phyloP scores from a whole-genome alignment of 2,113 vertebrate species.

The Peromyscus maniculatus region DNA sequence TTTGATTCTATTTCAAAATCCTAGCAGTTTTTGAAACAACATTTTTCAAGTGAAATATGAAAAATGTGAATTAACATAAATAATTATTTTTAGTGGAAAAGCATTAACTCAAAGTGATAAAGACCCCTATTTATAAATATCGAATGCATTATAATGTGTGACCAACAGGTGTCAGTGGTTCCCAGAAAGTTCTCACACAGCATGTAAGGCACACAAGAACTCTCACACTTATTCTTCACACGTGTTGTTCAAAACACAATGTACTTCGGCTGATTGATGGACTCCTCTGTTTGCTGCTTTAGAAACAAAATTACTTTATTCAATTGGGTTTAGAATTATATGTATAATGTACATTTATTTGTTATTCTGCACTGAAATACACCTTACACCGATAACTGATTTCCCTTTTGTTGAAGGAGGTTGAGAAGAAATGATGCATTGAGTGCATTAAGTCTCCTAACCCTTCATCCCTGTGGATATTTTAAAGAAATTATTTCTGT shows the following conservation, averaged over 20 bases:
- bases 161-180: slow-evolving; percentile 82
- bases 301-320: slow-evolving; percentile 72
- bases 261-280: slow-evolving; percentile 70
- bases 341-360: slow-evolving; percentile 63
- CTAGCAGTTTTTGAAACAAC: neutral
- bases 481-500: slow-evolving; percentile 66
- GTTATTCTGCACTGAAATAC: slow-evolving; percentile 59
- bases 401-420: slow-evolving; percentile 62
- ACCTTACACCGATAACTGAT: slow-evolving; percentile 24
- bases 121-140: slow-evolving; percentile 33
- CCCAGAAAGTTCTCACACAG: slow-evolving; percentile 53
- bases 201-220: neutral
- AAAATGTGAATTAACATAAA: neutral
- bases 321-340: slow-evolving; percentile 70
- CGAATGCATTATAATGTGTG: neutral
- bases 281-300: slow-evolving; percentile 16
- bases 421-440: slow-evolving; percentile 64
- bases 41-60: slow-evolving; percentile 2
- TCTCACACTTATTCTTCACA: slow-evolving; percentile 53
- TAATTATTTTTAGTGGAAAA: neutral
- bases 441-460: slow-evolving; percentile 56
- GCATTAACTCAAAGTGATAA: neutral
- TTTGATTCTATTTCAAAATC: slow-evolving; percentile 38
- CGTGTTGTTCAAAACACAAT: slow-evolving; percentile 59
- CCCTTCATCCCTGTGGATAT: slow-evolving; percentile 46